Evolutionary conservation across 2,888 invertebrate species (phyloP).

Genomic region (Caenorhabditis plicata): DNA sequence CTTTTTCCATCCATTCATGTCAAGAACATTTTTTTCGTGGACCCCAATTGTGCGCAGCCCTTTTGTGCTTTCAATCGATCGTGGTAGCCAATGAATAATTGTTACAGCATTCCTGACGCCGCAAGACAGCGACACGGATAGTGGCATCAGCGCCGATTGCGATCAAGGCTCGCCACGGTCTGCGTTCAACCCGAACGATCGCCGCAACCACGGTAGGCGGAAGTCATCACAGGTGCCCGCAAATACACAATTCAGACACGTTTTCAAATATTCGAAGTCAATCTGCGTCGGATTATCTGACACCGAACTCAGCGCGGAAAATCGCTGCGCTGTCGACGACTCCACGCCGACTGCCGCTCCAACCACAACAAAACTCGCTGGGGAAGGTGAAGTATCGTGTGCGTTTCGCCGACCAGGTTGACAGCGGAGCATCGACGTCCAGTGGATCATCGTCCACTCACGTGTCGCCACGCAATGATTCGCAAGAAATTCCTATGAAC

Average conservation of each 20-base stretch:
- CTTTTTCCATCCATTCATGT: neutral
- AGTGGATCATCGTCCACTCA: slow-evolving; percentile 38
- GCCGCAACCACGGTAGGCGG: neutral
- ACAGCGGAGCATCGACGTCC: slow-evolving; percentile 44
- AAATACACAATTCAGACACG: slow-evolving; percentile 2
- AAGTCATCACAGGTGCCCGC: neutral
- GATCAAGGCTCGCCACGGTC: slow-evolving; percentile 44
- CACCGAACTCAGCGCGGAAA: slow-evolving; percentile 48
- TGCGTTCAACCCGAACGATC: too few relatives aligned
- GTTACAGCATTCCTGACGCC: slow-evolving; percentile 34
- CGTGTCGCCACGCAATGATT: slow-evolving; percentile 29
- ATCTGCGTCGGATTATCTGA: slow-evolving; percentile 43
- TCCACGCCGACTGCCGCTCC: slow-evolving; percentile 39
- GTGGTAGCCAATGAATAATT: neutral
- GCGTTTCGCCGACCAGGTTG: slow-evolving; percentile 50
- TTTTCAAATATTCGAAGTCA: slow-evolving; percentile 26
- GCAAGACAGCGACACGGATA: slow-evolving; percentile 55
- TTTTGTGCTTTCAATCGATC: too few relatives aligned
- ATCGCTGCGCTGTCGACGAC: slow-evolving; percentile 33
- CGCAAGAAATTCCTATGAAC: slow-evolving; percentile 24
- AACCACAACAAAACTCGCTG: slow-evolving; percentile 21
- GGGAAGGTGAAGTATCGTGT: slow-evolving; percentile 45
- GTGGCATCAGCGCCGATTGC: slow-evolving; percentile 55
- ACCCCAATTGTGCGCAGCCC: too few relatives aligned
- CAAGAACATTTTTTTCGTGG: neutral